These are phyloP conservation scores for Drosophila fuyamai DNA, from an alignment of 1,140 invertebrate genomes.

Conservation along the genomic window DNA sequence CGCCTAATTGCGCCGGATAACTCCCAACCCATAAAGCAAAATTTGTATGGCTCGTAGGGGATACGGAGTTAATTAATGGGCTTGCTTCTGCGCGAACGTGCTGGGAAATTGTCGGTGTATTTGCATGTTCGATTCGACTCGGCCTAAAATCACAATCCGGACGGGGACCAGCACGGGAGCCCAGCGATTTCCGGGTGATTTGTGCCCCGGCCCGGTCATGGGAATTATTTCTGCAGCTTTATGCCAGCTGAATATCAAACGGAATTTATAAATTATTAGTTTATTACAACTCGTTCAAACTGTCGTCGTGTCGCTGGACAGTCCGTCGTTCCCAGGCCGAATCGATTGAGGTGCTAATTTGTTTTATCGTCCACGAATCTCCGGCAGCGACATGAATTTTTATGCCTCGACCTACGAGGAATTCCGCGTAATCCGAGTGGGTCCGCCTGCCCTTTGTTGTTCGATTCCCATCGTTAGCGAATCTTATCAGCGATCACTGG, in stretches of 20 bases:
- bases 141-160: conserved; percentile 37
- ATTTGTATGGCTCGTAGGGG: conserved; percentile 39
- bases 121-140: conserved; percentile 58
- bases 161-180: conserved; percentile 1
- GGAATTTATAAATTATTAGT: conserved; percentile 74
- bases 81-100: conserved; percentile 64
- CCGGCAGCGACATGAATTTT: conserved; percentile 50
- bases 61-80: conserved; percentile 67
- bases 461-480: conserved; percentile 25
- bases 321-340: conserved; percentile 1
- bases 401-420: conserved; percentile 28
- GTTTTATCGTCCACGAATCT: conserved; percentile 61
- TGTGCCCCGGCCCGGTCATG: conserved; percentile 60
- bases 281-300: conserved; percentile 70
- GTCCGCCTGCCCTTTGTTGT: conserved; percentile 25
- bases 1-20: conserved; percentile 63
- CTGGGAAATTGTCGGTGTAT: conserved; percentile 70
- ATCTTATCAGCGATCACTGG: conserved; percentile 37
- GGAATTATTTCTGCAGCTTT: conserved; percentile 75
- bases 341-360: conserved; percentile 59
- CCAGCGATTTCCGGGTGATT: conserved; percentile 46
- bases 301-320: conserved; percentile 11
- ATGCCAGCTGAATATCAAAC: conserved; percentile 73
- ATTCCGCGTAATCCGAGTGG: conserved; percentile 24
- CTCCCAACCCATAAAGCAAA: conserved; percentile 54